A percentile compares a stretch with the other conserved stretches of the same genome.
Evolutionary conservation across 2,888 invertebrate species (phyloP).

Genomic region (Drosophila anomalipes): DNA sequence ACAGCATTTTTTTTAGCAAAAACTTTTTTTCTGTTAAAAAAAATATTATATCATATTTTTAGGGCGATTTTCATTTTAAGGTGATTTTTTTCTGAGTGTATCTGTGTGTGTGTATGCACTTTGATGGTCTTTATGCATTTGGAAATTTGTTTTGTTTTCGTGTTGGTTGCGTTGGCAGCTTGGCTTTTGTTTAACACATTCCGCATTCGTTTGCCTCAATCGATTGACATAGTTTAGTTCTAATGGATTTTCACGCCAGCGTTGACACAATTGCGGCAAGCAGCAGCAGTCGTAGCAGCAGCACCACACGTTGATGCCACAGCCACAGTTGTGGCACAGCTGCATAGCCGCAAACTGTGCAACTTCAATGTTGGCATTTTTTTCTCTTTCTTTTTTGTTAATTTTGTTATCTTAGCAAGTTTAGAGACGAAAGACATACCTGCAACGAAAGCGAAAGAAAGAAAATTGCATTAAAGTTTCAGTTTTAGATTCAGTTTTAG

Average conservation of each 20-base stretch:
- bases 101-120: conserved; percentile 26
- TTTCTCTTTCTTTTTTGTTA: conserved; percentile 21
- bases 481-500: conserved; percentile 16
- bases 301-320: conserved; percentile 31
- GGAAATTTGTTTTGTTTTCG: conserved; percentile 36
- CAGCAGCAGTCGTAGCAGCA: conserved; percentile 27
- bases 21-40: no score
- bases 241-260: conserved; percentile 80
- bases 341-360: conserved; percentile 25
- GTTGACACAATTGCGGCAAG: conserved; percentile 70
- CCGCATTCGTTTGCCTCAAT: conserved; percentile 67
- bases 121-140: conserved; percentile 50
- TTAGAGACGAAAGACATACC: conserved; percentile 57
- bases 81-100: not conserved
- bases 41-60: no score
- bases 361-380: conserved; percentile 50
- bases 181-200: conserved; percentile 37
- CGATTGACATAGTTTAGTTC: conserved; percentile 80
- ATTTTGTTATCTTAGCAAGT: conserved; percentile 36
- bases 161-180: conserved; percentile 17
- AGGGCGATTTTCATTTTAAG: not conserved
- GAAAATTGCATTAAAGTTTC: conserved; percentile 71
- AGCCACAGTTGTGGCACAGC: conserved; percentile 17
- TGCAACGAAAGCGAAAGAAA: conserved; percentile 53
- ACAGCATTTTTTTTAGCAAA: no score